Base-by-base conservation (phyloP, 35 echinoderm and acorn worm genomes). In the Hemicentrotus pulcherrimus region DNA sequence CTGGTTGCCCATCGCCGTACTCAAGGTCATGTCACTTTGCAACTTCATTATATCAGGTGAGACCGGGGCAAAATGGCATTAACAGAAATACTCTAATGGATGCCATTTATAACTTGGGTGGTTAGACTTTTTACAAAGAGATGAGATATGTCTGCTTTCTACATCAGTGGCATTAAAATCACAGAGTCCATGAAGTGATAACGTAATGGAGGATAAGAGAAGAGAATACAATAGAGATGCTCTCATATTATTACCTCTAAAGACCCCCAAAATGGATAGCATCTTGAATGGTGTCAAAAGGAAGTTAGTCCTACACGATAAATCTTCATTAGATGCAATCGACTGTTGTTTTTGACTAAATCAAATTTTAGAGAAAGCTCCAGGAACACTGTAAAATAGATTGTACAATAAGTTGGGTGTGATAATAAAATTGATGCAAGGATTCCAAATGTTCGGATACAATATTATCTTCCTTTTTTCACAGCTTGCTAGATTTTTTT, bases 1-100 rank as follows among this genome's bases (percentile, higher is more conserved):
- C 91, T 99, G 97, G 98, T 86, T 99, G 31, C 98, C 98, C n/a
- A 97, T 99, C 19, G 95, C 97, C 6, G 88, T 97, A 13, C 91
- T 99, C 4, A 99, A 97, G 95, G 46, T 97, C 8, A 61, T 98
- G 32, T 94, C 96, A 12, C 86, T 99, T 31, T 95, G 95, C 85
- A 94, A 97, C 59, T 91, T 95, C 48, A 58, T 70, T 10, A 96
- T 98, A 92, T 86, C 95, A 18, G 96, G 97, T 98, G 94, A 86
- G 96, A 28, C 65, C 50, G 50, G 15, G 50, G 10, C 50, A 10
- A 55, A 55, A 55, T 55, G 10, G 5, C 65, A 78, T 78, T 28
- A 28, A 8, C 50, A 22, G 65, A 28, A 78, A 24, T 78, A 18
- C 65, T 24, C 19, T 78, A 78, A 78, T 78, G 65, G 65, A n/a